A percentile compares a stretch with the other conserved stretches of the same genome.
These are phyloP conservation scores for Dryadula phaetusa DNA, from an alignment of 2,888 invertebrate species.

Conservation along the genomic window DNA sequence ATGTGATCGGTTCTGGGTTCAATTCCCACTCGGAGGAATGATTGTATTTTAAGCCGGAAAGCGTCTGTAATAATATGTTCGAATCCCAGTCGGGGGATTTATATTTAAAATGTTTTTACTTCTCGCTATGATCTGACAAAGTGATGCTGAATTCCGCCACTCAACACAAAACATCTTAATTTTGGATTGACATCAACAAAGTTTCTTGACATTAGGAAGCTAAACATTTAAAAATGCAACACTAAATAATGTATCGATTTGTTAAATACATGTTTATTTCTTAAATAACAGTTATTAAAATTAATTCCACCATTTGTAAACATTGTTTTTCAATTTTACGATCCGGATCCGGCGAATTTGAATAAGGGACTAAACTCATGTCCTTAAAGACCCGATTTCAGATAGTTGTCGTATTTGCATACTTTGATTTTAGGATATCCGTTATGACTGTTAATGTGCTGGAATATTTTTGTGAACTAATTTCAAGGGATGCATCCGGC, in stretches of 20 bases:
- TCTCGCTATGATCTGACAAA: no score
- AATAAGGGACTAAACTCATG: slow-evolving; percentile 13
- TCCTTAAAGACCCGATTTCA: slow-evolving; percentile 22
- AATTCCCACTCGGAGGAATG: no score
- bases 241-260: not conserved
- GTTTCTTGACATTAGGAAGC: not conserved
- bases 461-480: slow-evolving; percentile 39
- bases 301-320: slow-evolving; percentile 19
- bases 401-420: slow-evolving; percentile 38
- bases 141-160: no score
- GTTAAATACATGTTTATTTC: not conserved
- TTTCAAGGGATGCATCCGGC: slow-evolving; percentile 2
- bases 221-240: not conserved
- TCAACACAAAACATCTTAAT: no score
- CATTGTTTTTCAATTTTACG: not conserved
- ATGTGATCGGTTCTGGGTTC: no score
- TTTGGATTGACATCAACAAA: no score
- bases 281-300: slow-evolving; percentile 5
- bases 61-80: no score
- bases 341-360: slow-evolving; percentile 10
- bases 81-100: no score
- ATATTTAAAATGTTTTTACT: no score
- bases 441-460: slow-evolving; percentile 33
- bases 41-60: no score
- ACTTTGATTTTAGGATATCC: slow-evolving; percentile 41